Evolutionary conservation across 1,140 invertebrate species (phyloP).

Genomic region (Temnothorax longispinosus): DNA sequence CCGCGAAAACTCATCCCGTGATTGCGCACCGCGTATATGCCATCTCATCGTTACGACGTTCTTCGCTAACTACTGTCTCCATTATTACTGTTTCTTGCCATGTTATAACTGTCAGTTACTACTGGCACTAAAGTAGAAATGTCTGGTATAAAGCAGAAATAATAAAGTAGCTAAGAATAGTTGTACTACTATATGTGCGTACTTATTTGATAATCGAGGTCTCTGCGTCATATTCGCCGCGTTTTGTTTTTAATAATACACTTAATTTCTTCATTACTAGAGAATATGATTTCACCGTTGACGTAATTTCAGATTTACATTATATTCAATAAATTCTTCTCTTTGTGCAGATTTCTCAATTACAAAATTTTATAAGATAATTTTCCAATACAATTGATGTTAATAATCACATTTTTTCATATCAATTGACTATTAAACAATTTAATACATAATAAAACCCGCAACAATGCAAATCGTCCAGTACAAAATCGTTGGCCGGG

Average conservation of each 20-base stretch:
- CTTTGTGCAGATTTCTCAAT: neutral
- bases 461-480: neutral
- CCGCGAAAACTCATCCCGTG: conserved; percentile 35
- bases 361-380: neutral
- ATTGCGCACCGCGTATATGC: conserved; percentile 17
- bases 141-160: neutral
- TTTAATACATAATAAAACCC: neutral
- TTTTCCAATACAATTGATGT: neutral
- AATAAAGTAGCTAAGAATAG: conserved; percentile 29
- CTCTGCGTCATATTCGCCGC: neutral
- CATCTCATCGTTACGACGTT: conserved; percentile 2
- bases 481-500: neutral
- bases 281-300: neutral
- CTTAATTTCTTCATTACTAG: neutral
- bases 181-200: neutral
- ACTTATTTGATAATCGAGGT: conserved; percentile 14
- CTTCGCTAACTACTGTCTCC: conserved; percentile 11
- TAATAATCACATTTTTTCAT: neutral
- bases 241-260: neutral
- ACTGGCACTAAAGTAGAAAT: conserved; percentile 35
- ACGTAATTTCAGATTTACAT: neutral
- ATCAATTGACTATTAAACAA: neutral
- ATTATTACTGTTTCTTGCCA: conserved; percentile 5
- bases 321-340: neutral
- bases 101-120: conserved; percentile 39